phyloP scores from a whole-genome alignment of 2,113 vertebrate genomes.

The Lepisosteus osseus region DNA sequence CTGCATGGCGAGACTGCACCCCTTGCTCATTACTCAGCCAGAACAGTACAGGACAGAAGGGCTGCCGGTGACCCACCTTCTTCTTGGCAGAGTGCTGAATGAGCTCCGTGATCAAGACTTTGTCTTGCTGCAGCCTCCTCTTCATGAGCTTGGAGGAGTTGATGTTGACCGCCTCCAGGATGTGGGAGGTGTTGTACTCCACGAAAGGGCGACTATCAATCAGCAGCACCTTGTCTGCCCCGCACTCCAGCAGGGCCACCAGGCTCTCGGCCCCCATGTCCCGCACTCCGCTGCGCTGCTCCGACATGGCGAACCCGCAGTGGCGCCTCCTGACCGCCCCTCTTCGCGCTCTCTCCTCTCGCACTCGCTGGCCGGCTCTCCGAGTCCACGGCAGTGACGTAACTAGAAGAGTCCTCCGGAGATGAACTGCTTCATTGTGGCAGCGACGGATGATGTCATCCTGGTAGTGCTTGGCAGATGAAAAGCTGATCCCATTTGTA shows the following conservation, averaged over 20 bases:
- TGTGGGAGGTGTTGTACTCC: constrained; percentile 89
- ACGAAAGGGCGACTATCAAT: constrained; percentile 94
- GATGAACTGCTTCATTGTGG: constrained; percentile 76
- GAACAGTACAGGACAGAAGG: no score
- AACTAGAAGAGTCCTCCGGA: constrained; percentile 72
- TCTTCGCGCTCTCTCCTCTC: constrained; percentile 40
- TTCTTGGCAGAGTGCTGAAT: constrained; percentile 91
- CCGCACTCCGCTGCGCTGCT: constrained; percentile 59
- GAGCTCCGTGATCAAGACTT: constrained; percentile 87
- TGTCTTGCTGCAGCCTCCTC: constrained; percentile 92
- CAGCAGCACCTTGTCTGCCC: constrained; percentile 80
- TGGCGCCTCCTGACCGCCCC: constrained; percentile 49
- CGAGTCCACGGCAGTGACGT: constrained; percentile 64
- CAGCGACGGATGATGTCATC: constrained; percentile 73
- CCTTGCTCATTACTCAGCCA: no score
- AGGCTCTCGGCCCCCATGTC: constrained; percentile 75
- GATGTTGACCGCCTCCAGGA: constrained; percentile 91
- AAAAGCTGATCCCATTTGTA: constrained; percentile 65
- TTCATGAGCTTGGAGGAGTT: constrained; percentile 98
- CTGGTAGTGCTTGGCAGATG: constrained; percentile 67
- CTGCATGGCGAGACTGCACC: no score
- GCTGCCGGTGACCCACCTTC: constrained; percentile 64
- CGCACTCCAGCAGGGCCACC: constrained; percentile 86
- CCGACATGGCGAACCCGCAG: constrained; percentile 65
- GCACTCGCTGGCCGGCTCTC: constrained; percentile 36